phyloP scores from a whole-genome alignment of 2,888 invertebrate genomes.

The Dendrolimus houi region DNA sequence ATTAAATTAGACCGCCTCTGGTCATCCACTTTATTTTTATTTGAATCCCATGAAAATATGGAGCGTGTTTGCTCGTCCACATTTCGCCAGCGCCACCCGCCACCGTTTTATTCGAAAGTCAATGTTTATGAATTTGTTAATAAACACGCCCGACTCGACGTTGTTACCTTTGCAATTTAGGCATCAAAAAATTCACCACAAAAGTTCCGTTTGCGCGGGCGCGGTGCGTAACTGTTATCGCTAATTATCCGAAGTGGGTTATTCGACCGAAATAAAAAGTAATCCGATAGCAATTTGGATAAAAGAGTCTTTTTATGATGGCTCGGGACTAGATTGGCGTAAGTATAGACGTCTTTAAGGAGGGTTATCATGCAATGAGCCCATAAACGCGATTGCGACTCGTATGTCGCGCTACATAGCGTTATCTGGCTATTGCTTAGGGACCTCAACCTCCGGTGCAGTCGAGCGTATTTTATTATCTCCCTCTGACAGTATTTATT shows the following conservation, averaged over 20 bases:
- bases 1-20: constrained; percentile 69
- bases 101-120: constrained; percentile 60
- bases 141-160: constrained; percentile 46
- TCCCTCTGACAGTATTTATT: neutral
- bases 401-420: constrained; percentile 39
- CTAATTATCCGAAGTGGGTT: constrained; percentile 56
- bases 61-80: constrained; percentile 57
- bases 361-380: constrained; percentile 53
- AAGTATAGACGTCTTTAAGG: constrained; percentile 45
- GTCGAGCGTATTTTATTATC: neutral
- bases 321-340: constrained; percentile 44
- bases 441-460: constrained; percentile 1
- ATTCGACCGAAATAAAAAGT: constrained; percentile 51
- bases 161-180: constrained; percentile 54
- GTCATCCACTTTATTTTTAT: constrained; percentile 72
- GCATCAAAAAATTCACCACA: constrained; percentile 28
- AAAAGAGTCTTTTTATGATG: constrained; percentile 53
- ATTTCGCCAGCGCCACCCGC: constrained; percentile 44
- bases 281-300: constrained; percentile 58
- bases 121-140: constrained; percentile 73
- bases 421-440: constrained; percentile 35
- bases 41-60: constrained; percentile 73
- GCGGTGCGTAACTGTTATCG: constrained; percentile 35
- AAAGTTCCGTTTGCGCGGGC: constrained; percentile 34
- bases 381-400: constrained; percentile 49